A percentile compares a stretch with the other conserved stretches of the same genome.
These are phyloP conservation scores for Colius striatus DNA, from an alignment of 2,113 vertebrate species.

Conservation along the genomic window DNA sequence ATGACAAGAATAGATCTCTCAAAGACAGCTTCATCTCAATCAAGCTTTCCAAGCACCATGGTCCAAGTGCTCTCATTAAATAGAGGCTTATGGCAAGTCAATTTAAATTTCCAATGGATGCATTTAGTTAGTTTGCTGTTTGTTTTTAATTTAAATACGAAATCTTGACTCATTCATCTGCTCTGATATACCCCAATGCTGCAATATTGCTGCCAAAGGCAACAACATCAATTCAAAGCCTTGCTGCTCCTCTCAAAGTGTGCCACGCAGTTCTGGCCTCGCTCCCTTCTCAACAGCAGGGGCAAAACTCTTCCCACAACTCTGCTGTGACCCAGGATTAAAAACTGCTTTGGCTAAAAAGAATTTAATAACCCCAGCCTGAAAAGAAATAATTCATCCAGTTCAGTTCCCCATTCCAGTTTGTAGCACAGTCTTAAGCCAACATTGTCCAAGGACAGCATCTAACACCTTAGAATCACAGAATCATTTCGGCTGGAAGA, in stretches of 20 bases:
- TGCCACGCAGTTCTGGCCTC: background rate
- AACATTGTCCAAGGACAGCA: background rate
- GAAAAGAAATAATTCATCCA: background rate
- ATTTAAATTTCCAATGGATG: background rate
- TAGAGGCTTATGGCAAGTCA: background rate
- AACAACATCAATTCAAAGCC: background rate
- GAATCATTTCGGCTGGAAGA: too few relatives aligned
- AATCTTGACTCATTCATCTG: background rate
- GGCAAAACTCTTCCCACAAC: background rate
- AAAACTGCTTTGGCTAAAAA: background rate
- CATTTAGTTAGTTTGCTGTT: background rate
- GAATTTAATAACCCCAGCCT: too few relatives aligned
- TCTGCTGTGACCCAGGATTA: background rate
- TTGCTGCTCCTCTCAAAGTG: background rate
- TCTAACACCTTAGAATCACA: background rate
- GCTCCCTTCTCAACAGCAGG: background rate
- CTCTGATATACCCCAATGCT: background rate
- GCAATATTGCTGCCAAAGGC: background rate
- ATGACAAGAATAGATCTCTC: background rate
- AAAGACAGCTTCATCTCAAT: constrained; percentile 11
- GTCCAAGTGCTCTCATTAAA: background rate
- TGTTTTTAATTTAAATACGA: background rate
- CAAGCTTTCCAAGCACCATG: background rate
- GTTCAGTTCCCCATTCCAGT: background rate
- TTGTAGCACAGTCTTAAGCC: background rate